A percentile compares a stretch with the other conserved stretches of the same genome.
phyloP scores from a whole-genome alignment of 2,113 vertebrate genomes.

The Pseudorectes ferrugineus region DNA sequence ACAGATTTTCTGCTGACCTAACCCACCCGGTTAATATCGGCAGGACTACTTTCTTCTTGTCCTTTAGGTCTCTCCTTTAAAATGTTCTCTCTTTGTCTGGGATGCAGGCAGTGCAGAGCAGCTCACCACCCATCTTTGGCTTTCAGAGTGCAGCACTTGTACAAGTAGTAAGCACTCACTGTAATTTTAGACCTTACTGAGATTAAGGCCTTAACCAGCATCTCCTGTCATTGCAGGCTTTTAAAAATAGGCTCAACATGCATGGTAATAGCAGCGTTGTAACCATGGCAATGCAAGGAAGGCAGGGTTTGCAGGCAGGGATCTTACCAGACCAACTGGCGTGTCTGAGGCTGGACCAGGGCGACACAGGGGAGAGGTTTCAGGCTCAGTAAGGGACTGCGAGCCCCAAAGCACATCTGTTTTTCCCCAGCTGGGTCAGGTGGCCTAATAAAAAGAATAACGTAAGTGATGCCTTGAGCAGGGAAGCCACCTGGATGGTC shows the following conservation, averaged over 20 bases:
- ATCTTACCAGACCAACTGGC: neutral
- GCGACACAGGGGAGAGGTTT: neutral
- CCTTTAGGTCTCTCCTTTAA: neutral
- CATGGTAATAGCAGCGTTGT: neutral
- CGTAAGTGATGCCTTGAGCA: neutral
- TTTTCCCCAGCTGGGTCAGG: neutral
- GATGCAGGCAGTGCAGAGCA: neutral
- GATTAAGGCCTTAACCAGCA: neutral
- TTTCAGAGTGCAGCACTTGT: neutral
- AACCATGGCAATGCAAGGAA: conserved; percentile 28
- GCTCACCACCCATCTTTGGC: neutral
- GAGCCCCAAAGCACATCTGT: neutral
- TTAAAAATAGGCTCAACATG: conserved; percentile 8
- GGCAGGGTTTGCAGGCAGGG: neutral
- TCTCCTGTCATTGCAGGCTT: conserved; percentile 6
- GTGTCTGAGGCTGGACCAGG: neutral
- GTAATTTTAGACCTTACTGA: neutral
- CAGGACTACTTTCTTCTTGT: neutral
- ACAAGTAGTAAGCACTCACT: neutral
- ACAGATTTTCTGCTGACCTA: neutral
- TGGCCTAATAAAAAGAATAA: neutral
- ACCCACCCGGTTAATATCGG: neutral
- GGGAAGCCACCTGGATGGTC: neutral
- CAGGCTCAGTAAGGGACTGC: neutral
- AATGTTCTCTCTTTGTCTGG: neutral